phyloP scores from a whole-genome alignment of 1,140 invertebrate species.

The Ceratitis capitata region DNA sequence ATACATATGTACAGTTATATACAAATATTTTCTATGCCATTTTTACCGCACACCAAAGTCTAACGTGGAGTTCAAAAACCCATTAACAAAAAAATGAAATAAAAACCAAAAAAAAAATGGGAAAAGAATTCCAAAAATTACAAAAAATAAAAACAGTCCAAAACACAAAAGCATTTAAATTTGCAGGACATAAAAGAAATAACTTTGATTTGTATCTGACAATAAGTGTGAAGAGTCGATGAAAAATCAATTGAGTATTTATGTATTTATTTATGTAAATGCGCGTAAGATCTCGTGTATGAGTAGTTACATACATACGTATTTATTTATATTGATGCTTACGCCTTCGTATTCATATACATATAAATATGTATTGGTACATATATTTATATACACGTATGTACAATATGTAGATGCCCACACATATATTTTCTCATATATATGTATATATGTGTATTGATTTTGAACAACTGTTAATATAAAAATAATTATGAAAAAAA shows the following conservation, averaged over 20 bases:
- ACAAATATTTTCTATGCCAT: neutral
- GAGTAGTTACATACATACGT: neutral
- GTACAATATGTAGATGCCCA: neutral
- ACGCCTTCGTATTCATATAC: neutral
- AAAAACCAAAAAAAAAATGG: neutral
- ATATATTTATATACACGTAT: neutral
- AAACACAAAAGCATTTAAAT: neutral
- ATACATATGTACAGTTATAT: neutral
- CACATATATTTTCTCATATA: neutral
- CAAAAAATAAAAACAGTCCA: neutral
- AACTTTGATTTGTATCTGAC: slow-evolving; percentile 2
- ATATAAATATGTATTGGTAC: neutral
- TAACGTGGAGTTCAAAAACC: neutral
- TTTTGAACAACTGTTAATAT: neutral
- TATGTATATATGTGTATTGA: neutral
- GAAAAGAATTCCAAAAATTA: neutral
- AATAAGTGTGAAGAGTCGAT: slow-evolving; percentile 22
- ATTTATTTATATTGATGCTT: neutral
- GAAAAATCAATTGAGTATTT: neutral
- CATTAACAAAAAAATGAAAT: neutral
- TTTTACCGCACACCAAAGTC: neutral
- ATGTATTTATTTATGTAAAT: slow-evolving; percentile 4
- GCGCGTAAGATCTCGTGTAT: neutral
- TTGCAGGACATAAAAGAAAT: neutral
- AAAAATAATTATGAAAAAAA: neutral